Conservation (phyloP, 2,888 invertebrate species). For the Unio delphinus region DNA sequence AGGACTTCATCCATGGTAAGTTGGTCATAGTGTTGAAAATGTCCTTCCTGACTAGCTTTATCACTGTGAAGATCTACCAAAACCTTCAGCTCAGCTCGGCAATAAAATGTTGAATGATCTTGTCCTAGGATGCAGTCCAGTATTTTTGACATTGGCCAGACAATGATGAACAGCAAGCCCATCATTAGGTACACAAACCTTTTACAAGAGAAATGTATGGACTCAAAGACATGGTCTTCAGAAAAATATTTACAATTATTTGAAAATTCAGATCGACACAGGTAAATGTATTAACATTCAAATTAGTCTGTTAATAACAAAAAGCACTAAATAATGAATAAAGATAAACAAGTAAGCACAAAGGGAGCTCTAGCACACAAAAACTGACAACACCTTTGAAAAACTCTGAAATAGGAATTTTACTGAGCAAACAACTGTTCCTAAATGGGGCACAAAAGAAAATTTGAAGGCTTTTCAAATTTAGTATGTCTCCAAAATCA, state of each 20-base stretch:
- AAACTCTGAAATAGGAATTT: too few species aligned
- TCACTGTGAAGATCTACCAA: constrained; percentile 67
- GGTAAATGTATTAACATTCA: too few species aligned
- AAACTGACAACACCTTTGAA: too few species aligned
- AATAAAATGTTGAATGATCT: constrained; percentile 66
- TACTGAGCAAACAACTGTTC: too few species aligned
- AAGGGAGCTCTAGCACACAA: too few species aligned
- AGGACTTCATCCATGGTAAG: constrained; percentile 65
- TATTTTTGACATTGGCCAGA: constrained; percentile 69
- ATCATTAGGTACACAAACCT: constrained; percentile 69
- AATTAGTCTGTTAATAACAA: too few species aligned
- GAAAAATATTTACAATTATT: background rate
- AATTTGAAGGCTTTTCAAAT: too few species aligned
- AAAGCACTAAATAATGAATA: too few species aligned
- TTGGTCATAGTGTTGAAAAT: constrained; percentile 27
- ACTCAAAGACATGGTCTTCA: background rate
- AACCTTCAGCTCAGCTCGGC: constrained; percentile 66
- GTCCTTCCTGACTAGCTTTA: constrained; percentile 1
- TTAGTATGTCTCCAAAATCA: too few species aligned
- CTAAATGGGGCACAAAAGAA: too few species aligned
- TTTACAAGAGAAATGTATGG: constrained; percentile 2
- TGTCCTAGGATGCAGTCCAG: constrained; percentile 67
- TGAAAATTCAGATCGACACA: background rate
- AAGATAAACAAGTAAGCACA: too few species aligned
- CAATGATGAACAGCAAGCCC: constrained; percentile 61